Percentiles rank a stretch among this genome's conserved stretches.
Evolutionary conservation across 2,797 vertebrate species (phyloP).

Genomic region (Bufotes viridis): DNA sequence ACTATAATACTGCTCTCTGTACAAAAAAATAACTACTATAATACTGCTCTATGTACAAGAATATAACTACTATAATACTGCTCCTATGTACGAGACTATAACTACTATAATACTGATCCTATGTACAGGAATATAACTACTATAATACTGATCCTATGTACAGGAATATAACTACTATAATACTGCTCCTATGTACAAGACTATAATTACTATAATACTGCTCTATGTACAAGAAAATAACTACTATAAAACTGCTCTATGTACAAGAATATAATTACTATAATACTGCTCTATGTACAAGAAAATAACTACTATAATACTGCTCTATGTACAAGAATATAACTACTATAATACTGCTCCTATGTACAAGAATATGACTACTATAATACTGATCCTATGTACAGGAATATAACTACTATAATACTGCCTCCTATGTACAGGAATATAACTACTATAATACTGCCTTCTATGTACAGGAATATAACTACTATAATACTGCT

Average conservation of each 20-base stretch:
- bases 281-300: too few species aligned
- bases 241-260: not conserved
- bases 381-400: not conserved
- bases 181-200: not conserved
- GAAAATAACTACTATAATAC: too few species aligned
- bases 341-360: too few species aligned
- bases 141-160: not conserved
- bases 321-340: too few species aligned
- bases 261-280: not conserved
- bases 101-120: not conserved
- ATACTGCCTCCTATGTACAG: not conserved
- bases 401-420: not conserved
- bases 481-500: not conserved
- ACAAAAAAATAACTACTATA: not conserved
- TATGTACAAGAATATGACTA: not conserved
- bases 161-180: slow-evolving; percentile 1
- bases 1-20: too few species aligned
- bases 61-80: slow-evolving; percentile 1
- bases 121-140: not conserved
- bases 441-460: slow-evolving; percentile 16
- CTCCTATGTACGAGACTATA: not conserved
- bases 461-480: not conserved
- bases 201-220: not conserved
- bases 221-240: not conserved
- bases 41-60: not conserved